Evolutionary conservation across 2,888 invertebrate genomes (phyloP), one percentile per base, ranked within the genome.

Genomic region (Lycia hirtaria): DNA sequence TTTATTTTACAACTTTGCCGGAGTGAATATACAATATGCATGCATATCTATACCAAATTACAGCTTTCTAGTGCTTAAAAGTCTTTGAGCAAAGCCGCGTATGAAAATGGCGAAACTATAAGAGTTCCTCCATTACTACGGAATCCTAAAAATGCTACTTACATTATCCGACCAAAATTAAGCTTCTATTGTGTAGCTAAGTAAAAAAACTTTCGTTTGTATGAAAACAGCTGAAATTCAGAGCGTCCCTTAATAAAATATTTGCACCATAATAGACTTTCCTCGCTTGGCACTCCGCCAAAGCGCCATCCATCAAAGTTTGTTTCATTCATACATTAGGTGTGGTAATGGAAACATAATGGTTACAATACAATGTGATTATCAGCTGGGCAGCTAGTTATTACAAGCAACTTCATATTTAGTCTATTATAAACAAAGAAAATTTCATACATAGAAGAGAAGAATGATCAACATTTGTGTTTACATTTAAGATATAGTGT

Each of bases 201-300:
- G 24, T 24, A 24, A 3, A 24, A 24, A 24, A 24, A 24, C n/a
- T 30, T n/a, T n/a, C 30, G 30, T 12, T 30, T 28, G 5, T 14
- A 12, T 3, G 10, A 26, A 40, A 26, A 15, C 4, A 5, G 26
- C 24, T 1, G 2, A 15, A 17, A 15, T 26, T n/a, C 26, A 15
- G n/a, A n/a, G 1, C 26, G 14, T 14, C 9, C 15, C 26, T 17
- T 26, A n/a, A 41, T 22, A 60, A 73, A 74, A 76, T 80, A 73
- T 81, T 76, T 77, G 71, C 73, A 71, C 66, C 68, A 75, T 76
- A 75, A 78, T 76, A 76, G 69, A 81, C 80, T 85, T 83, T 78
- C 76, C 66, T 67, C 71, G 69, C 68, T 80, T 92, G 87, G 87
- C 83, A 58, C 62, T 58, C 57, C 40, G 73, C 88, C 88, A 90